Evolutionary conservation across 2,113 vertebrate species (phyloP).

Genomic region (Stigmatopora nigra): DNA sequence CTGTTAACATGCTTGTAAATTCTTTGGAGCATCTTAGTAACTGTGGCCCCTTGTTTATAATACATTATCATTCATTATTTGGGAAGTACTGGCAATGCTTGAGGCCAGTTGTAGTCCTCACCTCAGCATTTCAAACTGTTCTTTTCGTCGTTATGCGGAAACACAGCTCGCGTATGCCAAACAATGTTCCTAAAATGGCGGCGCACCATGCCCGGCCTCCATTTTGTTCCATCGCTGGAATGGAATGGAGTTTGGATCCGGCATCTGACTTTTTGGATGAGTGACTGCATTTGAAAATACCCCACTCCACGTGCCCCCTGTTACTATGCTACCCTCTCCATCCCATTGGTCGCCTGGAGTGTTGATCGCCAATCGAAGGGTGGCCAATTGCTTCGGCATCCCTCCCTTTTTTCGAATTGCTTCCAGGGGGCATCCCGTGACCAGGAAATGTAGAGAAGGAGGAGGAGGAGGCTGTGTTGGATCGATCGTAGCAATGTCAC

Average conservation of each 20-base stretch:
- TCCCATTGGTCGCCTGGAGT: conserved; percentile 43
- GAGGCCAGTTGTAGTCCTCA: conserved; percentile 32
- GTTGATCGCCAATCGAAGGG: conserved; percentile 50
- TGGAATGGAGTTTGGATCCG: conserved; percentile 51
- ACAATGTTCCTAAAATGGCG: conserved; percentile 66
- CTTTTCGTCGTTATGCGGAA: conserved; percentile 40
- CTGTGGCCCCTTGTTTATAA: conserved; percentile 36
- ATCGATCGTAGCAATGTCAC: conserved; percentile 54
- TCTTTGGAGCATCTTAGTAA: conserved; percentile 38
- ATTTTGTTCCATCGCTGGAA: conserved; percentile 60
- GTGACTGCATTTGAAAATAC: conserved; percentile 54
- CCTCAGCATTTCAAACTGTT: conserved; percentile 19
- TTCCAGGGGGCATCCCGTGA: conserved; percentile 56
- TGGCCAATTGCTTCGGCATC: conserved; percentile 12
- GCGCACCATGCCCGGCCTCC: conserved; percentile 47
- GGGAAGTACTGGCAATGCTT: not conserved
- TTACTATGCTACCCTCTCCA: conserved; percentile 47
- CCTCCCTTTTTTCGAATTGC: conserved; percentile 42
- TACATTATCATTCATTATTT: conserved; percentile 38
- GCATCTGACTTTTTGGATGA: conserved; percentile 60
- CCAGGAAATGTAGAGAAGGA: conserved; percentile 7
- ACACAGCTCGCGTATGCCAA: conserved; percentile 44
- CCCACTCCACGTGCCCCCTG: conserved; percentile 42
- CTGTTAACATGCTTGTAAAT: conserved; percentile 8
- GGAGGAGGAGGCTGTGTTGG: not conserved